Conservation (phyloP, 2,888 invertebrate species). For the Platypus cylindrus region DNA sequence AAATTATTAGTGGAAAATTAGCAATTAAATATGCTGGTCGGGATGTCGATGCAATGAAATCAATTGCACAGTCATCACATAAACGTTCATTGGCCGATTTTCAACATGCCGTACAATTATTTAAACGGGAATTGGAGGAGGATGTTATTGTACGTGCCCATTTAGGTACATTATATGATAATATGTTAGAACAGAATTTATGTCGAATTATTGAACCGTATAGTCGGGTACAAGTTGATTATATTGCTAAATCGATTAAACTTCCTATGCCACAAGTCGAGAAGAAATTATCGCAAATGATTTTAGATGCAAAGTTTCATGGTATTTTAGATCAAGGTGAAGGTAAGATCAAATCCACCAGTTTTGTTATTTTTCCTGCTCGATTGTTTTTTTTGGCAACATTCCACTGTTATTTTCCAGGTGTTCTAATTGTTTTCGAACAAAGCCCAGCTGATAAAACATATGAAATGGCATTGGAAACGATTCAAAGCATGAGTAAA, state of each 20-base stretch:
- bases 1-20: constrained; percentile 90
- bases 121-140: constrained; percentile 79
- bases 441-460: constrained; percentile 90
- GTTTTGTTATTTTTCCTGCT: background rate
- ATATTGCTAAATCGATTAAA: constrained; percentile 83
- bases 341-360: constrained; percentile 41
- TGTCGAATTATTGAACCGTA: constrained; percentile 98
- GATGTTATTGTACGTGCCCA: constrained; percentile 97
- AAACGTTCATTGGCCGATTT: constrained; percentile 95
- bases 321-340: constrained; percentile 98
- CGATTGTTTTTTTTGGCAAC: background rate
- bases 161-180: constrained; percentile 91
- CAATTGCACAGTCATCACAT: constrained; percentile 91
- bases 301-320: constrained; percentile 92
- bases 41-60: constrained; percentile 96
- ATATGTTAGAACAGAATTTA: constrained; percentile 97
- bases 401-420: constrained; percentile 26
- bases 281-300: constrained; percentile 99
- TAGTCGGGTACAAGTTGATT: constrained; percentile 87
- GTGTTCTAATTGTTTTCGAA: constrained; percentile 95
- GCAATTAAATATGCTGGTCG: constrained; percentile 92
- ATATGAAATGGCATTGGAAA: constrained; percentile 93
- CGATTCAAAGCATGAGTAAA: constrained; percentile 98
- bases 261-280: constrained; percentile 86
- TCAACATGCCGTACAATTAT: constrained; percentile 76